A percentile compares a stretch with the other conserved stretches of the same genome.
Evolutionary conservation across 2,888 invertebrate genomes (phyloP).

Genomic region (Sacculina carcini): DNA sequence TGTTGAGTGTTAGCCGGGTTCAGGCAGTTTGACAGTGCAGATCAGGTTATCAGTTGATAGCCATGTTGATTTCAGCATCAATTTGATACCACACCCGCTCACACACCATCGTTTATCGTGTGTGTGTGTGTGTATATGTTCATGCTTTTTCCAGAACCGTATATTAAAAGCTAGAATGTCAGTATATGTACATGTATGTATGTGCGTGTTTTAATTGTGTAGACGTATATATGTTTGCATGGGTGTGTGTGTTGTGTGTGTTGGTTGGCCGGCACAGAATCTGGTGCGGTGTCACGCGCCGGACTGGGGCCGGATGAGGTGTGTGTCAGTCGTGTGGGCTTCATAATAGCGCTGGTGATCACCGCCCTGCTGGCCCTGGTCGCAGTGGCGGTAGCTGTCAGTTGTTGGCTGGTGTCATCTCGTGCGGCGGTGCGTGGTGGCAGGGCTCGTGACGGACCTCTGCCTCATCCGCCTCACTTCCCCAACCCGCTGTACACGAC

Average conservation of each 20-base stretch:
- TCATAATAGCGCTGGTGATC: slow-evolving; percentile 70
- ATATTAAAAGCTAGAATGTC: neutral
- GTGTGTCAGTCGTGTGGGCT: slow-evolving; percentile 75
- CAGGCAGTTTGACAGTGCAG: too few relatives aligned
- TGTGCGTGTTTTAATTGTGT: neutral
- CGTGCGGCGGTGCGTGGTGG: slow-evolving; percentile 69
- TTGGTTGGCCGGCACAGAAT: too few relatives aligned
- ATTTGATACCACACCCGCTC: too few relatives aligned
- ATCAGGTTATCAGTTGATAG: too few relatives aligned
- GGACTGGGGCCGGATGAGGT: slow-evolving; percentile 35
- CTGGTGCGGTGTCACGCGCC: slow-evolving; percentile 3
- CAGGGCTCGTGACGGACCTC: slow-evolving; percentile 59
- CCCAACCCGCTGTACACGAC: slow-evolving; percentile 75
- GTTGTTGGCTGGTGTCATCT: slow-evolving; percentile 86
- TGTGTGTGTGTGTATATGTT: neutral
- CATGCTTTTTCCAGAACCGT: neutral
- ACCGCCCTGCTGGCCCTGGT: slow-evolving; percentile 72
- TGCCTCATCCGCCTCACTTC: slow-evolving; percentile 83
- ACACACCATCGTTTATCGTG: too few relatives aligned
- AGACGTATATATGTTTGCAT: too few relatives aligned
- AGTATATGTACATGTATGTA: neutral
- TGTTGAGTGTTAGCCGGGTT: too few relatives aligned
- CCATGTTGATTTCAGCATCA: too few relatives aligned
- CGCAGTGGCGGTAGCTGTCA: slow-evolving; percentile 77
- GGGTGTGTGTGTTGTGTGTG: too few relatives aligned